Conservation (phyloP, 2,888 invertebrate species). For the Cabera pusaria region DNA sequence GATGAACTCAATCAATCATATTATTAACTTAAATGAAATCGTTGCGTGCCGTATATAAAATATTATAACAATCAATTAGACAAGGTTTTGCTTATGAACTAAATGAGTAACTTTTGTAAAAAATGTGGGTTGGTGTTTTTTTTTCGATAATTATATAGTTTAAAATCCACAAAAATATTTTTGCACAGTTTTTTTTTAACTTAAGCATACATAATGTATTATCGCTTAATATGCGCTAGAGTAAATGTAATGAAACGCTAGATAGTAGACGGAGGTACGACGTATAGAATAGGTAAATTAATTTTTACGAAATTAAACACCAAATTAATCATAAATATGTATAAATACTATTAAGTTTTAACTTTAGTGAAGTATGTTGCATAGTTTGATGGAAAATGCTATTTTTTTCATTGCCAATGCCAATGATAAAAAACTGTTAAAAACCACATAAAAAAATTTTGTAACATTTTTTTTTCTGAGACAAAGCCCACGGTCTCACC, state of each 20-base stretch:
- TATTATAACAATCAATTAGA: no score
- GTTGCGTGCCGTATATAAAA: no score
- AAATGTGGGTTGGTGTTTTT: no score
- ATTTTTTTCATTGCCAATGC: no score
- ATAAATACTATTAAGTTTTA: constrained; percentile 44
- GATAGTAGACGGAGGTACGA: constrained; percentile 44
- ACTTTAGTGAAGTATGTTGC: constrained; percentile 39
- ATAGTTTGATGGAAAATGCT: constrained; percentile 19
- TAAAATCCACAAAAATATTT: constrained; percentile 9
- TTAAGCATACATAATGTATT: constrained; percentile 13
- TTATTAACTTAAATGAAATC: no score
- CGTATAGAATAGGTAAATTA: constrained; percentile 45
- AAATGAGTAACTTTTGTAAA: no score
- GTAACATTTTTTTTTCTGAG: no score
- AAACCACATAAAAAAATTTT: no score
- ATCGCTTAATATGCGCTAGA: constrained; percentile 15
- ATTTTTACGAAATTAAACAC: constrained; percentile 73
- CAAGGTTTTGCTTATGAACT: no score
- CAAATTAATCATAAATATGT: constrained; percentile 69
- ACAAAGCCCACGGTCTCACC: no score
- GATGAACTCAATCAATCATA: no score
- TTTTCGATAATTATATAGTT: neutral
- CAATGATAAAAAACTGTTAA: no score
- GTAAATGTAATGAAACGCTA: constrained; percentile 37
- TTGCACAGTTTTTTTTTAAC: constrained; percentile 7